Evolutionary conservation across 2,888 invertebrate species (phyloP).

Genomic region (Drosophila imparisetae): DNA sequence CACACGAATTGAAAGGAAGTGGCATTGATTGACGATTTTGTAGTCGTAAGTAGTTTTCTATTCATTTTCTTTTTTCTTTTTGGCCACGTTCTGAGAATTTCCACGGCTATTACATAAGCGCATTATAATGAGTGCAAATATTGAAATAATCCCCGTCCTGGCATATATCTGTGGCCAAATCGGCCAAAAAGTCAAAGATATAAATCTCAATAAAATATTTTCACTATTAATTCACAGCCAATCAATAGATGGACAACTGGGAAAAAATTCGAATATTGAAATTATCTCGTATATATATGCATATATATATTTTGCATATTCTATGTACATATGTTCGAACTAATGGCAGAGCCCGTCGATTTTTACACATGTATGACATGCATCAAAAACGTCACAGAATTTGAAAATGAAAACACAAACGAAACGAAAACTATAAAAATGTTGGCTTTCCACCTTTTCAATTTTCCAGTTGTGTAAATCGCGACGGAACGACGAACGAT

Average conservation of each 20-base stretch:
- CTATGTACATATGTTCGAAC: constrained; percentile 1
- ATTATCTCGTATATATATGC: constrained; percentile 12
- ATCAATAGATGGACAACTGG: constrained; percentile 52
- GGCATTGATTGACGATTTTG: constrained; percentile 67
- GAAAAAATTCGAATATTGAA: constrained; percentile 3
- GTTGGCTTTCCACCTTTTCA: constrained; percentile 16
- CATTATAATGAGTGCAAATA: constrained; percentile 60
- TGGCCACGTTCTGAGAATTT: constrained; percentile 68
- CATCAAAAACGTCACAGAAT: constrained; percentile 56
- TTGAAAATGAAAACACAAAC: background rate
- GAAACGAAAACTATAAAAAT: background rate
- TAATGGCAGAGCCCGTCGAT: constrained; percentile 31
- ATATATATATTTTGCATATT: constrained; percentile 2
- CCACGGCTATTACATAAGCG: constrained; percentile 68
- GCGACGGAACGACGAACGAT: constrained; percentile 31
- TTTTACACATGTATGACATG: constrained; percentile 41
- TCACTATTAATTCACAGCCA: constrained; percentile 70
- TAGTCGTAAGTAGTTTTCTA: constrained; percentile 13
- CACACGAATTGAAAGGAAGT: constrained; percentile 58
- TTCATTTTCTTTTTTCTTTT: background rate
- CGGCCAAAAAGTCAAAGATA: constrained; percentile 70
- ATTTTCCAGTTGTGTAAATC: constrained; percentile 40
- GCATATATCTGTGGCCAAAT: constrained; percentile 71
- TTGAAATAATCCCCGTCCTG: constrained; percentile 44
- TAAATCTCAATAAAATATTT: constrained; percentile 76